Base-by-base conservation (phyloP, 2,797 vertebrate genomes). In the Tympanoctomys barrerae region DNA sequence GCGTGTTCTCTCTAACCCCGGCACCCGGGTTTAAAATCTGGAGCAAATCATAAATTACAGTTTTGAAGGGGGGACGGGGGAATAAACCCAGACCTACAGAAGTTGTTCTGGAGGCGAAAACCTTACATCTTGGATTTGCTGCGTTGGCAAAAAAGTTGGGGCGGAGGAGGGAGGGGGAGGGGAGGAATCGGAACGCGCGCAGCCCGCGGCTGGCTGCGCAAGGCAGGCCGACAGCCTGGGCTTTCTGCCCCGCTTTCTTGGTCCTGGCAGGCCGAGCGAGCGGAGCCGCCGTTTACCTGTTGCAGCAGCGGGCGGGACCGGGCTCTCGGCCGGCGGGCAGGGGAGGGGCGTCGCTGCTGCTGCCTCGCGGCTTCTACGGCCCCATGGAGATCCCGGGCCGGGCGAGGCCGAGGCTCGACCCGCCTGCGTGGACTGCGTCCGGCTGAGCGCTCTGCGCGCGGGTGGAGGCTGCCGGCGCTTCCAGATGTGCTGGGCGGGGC, bases 401-500 rank as follows among this genome's bases (percentile, higher is more conserved):
- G n/a, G 33, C n/a, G 21, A 73, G 36, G 36, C 70, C 33, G 7
- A 39, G 70, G 36, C 36, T 24, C 3, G 19, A 7, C 7, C 68
- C 68, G 70, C 70, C 21, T 73, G 36, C 22, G 70, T 73, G 70
- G 70, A 24, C 70, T 39, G 7, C 18, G 21, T 8, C 33, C 66
- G 5, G 64, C 57, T 59, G 1, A 0, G 68, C 68, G n/a, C 64
- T 33, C 61, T 28, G 14, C 31, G 31, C 31, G 31, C 2, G 64
- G 64, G 66, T 13, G 10, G 16, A n/a, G 33, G 6, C 7, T 7
- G 66, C 66, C 66, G 3, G 7, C 97, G 97, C 95, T 99, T 99
- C 98, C 99, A 99, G 98, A 99, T 98, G 99, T 97, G 97, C 75
- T 77, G 83, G 97, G 97, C 97, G 96, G 92, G 96, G 46, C 46